These are phyloP conservation scores for Tenodera sinensis DNA, from an alignment of 2,888 invertebrate genomes.

Conservation along the genomic window DNA sequence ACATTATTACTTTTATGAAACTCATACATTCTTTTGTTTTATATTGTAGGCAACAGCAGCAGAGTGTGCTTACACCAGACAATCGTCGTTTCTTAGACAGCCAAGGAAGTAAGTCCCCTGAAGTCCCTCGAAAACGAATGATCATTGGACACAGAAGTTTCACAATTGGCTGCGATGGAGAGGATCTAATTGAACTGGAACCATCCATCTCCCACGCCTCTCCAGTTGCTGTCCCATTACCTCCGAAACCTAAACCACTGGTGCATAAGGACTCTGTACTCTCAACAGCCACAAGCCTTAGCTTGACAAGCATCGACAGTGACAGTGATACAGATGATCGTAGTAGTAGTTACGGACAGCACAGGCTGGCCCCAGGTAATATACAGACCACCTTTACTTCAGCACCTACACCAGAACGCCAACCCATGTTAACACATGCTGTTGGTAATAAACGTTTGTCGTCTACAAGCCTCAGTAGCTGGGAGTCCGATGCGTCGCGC, in stretches of 20 bases:
- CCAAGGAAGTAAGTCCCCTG: slow-evolving; percentile 39
- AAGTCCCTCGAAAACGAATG: slow-evolving; percentile 38
- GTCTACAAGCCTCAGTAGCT: slow-evolving; percentile 28
- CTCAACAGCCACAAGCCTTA: slow-evolving; percentile 25
- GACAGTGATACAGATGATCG: slow-evolving; percentile 30
- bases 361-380: neutral
- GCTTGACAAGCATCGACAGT: slow-evolving; percentile 27
- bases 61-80: slow-evolving; percentile 43
- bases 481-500: slow-evolving; percentile 21
- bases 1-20: neutral
- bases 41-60: neutral
- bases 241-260: slow-evolving; percentile 16
- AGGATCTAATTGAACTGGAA: slow-evolving; percentile 38
- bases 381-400: neutral
- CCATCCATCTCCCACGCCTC: neutral
- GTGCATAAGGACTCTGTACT: slow-evolving; percentile 28
- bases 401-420: neutral
- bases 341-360: slow-evolving; percentile 5
- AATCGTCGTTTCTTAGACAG: slow-evolving; percentile 43
- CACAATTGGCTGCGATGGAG: slow-evolving; percentile 41
- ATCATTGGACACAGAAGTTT: slow-evolving; percentile 42
- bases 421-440: neutral
- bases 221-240: neutral
- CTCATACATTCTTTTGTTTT: slow-evolving; percentile 16
- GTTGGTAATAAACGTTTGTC: slow-evolving; percentile 13